Conservation (phyloP, 1,140 invertebrate species). For the Arctopsyche grandis region DNA sequence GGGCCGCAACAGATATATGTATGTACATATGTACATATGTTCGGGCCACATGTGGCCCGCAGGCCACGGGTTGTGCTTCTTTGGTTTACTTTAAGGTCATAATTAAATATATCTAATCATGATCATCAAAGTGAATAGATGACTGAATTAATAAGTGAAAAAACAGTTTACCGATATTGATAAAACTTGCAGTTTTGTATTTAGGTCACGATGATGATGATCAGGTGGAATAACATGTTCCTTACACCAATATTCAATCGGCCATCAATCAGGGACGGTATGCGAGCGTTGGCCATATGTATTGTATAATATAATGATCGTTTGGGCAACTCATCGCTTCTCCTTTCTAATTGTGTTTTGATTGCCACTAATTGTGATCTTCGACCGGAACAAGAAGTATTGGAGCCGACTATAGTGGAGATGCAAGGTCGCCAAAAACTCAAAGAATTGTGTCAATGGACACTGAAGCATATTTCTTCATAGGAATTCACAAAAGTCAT, state of each 20-base stretch:
- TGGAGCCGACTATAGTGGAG: neutral
- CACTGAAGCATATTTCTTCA: neutral
- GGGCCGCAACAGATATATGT: no score
- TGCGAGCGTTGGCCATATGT: neutral
- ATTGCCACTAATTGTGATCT: constrained; percentile 10
- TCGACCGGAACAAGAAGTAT: constrained; percentile 3
- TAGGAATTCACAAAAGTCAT: no score
- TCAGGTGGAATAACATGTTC: no score
- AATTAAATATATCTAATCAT: no score
- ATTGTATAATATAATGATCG: constrained; percentile 14
- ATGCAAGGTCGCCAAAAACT: neutral
- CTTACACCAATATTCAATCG: neutral
- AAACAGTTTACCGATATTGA: no score
- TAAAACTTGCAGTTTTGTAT: no score
- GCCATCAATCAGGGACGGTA: neutral
- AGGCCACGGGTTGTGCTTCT: no score
- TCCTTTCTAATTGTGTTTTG: constrained; percentile 40
- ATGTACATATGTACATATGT: neutral
- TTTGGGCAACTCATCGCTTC: neutral
- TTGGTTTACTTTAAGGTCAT: no score
- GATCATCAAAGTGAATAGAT: no score
- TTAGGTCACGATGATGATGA: no score
- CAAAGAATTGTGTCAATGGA: constrained; percentile 5
- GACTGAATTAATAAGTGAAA: no score
- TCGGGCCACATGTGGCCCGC: no score